Evolutionary conservation across 2,888 invertebrate genomes (phyloP), one percentile per base, ranked within the genome.

Genomic region (Eledona agricola): DNA sequence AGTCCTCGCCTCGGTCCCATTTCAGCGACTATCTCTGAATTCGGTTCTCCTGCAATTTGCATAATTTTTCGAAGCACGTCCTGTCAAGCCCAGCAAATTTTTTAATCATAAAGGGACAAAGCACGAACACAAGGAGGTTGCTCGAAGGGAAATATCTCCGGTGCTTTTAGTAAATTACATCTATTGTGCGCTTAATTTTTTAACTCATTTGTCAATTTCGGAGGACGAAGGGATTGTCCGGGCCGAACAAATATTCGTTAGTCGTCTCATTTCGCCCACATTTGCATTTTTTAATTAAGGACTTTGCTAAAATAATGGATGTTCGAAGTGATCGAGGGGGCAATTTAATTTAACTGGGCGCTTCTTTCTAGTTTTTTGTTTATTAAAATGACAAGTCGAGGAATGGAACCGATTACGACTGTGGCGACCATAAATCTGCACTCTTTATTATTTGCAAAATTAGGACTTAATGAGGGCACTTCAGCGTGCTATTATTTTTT

Each of bases 231-330:
- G 25, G 32, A n/a, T n/a, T 45, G 9, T 23, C 9, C 45, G 12
- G 7, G 10, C 15, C 4, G 16, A 6, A 17, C 12, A 22, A 20
- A 22, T 32, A 37, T 37, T 47, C 37, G 38, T 16, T 28, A 17
- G 38, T 37, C 47, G 17, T 46, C 13, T 35, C 17, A 10, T 45
- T 25, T 25, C 3, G 35, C 12, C 32, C 17, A 12, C 23, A 46
- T 47, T 35, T 35, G 46, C 46, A 47, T 47, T 47, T 47, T 47
- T 47, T 35, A 47, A 47, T 47, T 47, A 47, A 47, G 28, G 7
- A 29, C 42, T 34, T 46, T 34, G 46, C 25, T 26, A 17, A 35
- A 43, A 51, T 6, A 9, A n/a, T n/a, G n/a, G n/a, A n/a, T n/a
- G n/a, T n/a, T n/a, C 15, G 9, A 20, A 34, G 26, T 35, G 43